Percentiles rank a stretch among this genome's conserved stretches.
phyloP scores from a whole-genome alignment of 2,113 vertebrate species.

The Sorex araneus region DNA sequence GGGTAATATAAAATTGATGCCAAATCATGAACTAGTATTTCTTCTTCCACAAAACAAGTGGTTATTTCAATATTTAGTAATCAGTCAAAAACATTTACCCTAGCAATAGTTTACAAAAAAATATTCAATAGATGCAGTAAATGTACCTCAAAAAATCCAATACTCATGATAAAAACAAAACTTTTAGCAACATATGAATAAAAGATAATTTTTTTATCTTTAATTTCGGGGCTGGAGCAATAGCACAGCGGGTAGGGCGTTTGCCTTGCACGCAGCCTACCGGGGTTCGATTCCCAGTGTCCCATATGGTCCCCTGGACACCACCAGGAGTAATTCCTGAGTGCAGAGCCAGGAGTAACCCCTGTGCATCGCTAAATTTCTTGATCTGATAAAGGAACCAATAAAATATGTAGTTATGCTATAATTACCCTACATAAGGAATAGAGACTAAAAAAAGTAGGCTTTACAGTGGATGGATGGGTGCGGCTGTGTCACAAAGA shows the following conservation, averaged over 20 bases:
- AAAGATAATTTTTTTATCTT: neutral
- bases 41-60: neutral
- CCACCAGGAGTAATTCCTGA: no score
- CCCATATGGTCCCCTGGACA: no score
- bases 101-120: neutral
- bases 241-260: no score
- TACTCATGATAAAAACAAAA: neutral
- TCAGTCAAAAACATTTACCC: neutral
- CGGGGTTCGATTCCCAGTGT: no score
- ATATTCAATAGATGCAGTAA: neutral
- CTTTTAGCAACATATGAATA: neutral
- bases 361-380: no score
- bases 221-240: no score
- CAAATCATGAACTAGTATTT: no score
- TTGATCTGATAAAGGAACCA: neutral
- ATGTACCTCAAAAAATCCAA: slow-evolving; percentile 28
- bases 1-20: no score
- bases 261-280: no score
- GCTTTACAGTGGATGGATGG: neutral
- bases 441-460: neutral
- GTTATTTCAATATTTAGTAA: neutral
- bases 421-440: neutral
- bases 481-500: neutral
- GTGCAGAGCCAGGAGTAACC: no score
- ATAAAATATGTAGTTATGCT: neutral